Percentiles rank a stretch among this genome's conserved stretches.
phyloP scores from a whole-genome alignment of 2,888 invertebrate species.

The Ditula angustiorana region DNA sequence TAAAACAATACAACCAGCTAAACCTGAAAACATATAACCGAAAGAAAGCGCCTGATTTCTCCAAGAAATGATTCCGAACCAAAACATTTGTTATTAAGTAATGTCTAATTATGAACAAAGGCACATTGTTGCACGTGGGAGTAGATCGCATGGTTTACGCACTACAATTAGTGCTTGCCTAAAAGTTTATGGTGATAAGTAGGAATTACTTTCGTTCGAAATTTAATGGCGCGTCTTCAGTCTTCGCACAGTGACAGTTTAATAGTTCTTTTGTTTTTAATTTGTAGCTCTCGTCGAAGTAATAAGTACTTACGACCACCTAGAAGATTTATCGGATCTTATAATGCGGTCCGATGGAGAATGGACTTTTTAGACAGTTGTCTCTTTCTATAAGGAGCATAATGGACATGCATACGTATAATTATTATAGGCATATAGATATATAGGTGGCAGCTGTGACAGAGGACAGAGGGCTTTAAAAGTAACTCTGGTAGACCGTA shows the following conservation, averaged over 20 bases:
- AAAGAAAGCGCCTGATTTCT: slow-evolving; percentile 36
- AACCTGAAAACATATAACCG: slow-evolving; percentile 23
- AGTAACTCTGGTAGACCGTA: no score
- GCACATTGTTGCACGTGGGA: slow-evolving; percentile 35
- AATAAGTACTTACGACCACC: no score
- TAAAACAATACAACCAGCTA: slow-evolving; percentile 28
- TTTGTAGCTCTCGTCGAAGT: background rate
- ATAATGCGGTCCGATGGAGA: no score
- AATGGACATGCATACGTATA: no score
- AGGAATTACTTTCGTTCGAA: background rate
- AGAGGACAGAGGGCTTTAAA: no score
- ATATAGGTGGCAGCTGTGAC: no score
- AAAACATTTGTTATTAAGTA: slow-evolving; percentile 26
- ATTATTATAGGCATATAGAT: no score
- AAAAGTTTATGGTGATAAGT: slow-evolving; percentile 1
- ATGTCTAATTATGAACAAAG: slow-evolving; percentile 35
- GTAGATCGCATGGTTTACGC: slow-evolving; percentile 19
- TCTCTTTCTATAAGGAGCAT: no score
- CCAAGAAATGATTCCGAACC: slow-evolving; percentile 18
- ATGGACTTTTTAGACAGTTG: no score
- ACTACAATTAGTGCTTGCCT: slow-evolving; percentile 18
- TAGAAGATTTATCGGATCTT: no score
- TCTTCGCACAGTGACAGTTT: background rate
- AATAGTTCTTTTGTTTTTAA: background rate
- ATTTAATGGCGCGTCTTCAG: slow-evolving; percentile 6